Conservation (phyloP, 2,113 vertebrate genomes). For the Gorsachius goisagi region DNA sequence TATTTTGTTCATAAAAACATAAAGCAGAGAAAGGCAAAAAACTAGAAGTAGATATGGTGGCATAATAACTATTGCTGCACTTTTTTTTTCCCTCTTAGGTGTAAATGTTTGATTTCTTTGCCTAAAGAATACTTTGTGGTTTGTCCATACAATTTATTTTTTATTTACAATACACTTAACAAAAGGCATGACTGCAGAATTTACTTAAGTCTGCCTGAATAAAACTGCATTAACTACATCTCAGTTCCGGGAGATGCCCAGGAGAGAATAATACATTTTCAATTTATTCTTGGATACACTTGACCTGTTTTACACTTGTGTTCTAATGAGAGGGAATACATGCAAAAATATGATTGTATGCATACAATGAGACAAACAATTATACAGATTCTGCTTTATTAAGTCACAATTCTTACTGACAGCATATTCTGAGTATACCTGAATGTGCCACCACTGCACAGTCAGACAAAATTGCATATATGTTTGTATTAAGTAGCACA, state of each 20-base stretch:
- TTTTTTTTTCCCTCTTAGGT: background rate
- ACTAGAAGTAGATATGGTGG: background rate
- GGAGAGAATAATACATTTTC: slow-evolving; percentile 48
- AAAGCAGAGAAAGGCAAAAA: background rate
- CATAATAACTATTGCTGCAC: background rate
- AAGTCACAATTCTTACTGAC: background rate
- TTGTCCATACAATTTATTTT: background rate
- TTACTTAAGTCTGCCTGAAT: slow-evolving; percentile 2
- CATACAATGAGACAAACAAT: background rate
- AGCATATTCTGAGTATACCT: background rate
- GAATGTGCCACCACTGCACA: background rate
- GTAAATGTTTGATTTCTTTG: background rate
- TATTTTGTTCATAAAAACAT: slow-evolving; percentile 17
- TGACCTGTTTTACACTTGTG: slow-evolving; percentile 47
- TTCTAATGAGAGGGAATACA: slow-evolving; percentile 37
- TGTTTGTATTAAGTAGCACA: background rate
- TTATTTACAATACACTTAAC: slow-evolving; percentile 39
- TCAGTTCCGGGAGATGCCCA: background rate
- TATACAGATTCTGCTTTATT: background rate
- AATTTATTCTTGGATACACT: slow-evolving; percentile 42
- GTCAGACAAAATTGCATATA: background rate
- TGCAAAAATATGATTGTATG: background rate
- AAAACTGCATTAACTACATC: slow-evolving; percentile 39
- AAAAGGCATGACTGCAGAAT: background rate
- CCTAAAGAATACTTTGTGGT: background rate